Percentiles rank a stretch among this genome's conserved stretches.
phyloP scores from a whole-genome alignment of 2,888 invertebrate genomes.

The Blastobasis lacticolella region DNA sequence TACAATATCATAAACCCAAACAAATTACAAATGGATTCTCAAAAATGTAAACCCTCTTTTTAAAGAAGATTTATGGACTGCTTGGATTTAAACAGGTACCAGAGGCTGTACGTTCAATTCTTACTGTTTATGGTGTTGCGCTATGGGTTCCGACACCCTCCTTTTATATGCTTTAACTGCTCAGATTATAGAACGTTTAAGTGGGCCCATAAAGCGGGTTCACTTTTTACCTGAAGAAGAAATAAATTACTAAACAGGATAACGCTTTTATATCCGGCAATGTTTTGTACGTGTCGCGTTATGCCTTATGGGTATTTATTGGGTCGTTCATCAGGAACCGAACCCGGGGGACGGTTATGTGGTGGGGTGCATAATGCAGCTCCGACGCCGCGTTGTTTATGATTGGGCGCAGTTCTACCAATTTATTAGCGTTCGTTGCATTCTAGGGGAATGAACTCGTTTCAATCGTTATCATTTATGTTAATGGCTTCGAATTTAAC shows the following conservation, averaged over 20 bases:
- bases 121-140: constrained; percentile 53
- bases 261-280: constrained; percentile 68
- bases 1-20: constrained; percentile 19
- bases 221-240: constrained; percentile 63
- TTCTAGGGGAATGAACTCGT: constrained; percentile 17
- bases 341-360: constrained; percentile 62
- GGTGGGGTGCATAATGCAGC: constrained; percentile 66
- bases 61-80: constrained; percentile 49
- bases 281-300: constrained; percentile 69
- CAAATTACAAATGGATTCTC: constrained; percentile 24
- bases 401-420: constrained; percentile 45
- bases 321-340: constrained; percentile 67
- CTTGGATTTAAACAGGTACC: constrained; percentile 48
- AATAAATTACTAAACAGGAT: constrained; percentile 73
- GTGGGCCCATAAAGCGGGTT: constrained; percentile 67
- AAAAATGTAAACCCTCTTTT: constrained; percentile 27
- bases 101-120: constrained; percentile 43
- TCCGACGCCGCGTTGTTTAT: constrained; percentile 54
- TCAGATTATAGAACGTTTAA: constrained; percentile 67
- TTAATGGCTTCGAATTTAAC: constrained; percentile 3
- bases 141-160: constrained; percentile 58
- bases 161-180: constrained; percentile 54
- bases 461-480: constrained; percentile 8
- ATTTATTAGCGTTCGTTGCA: constrained; percentile 54
- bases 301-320: constrained; percentile 70